These are phyloP conservation scores for Pygoscelis antarcticus DNA, from an alignment of 2,113 vertebrate species.

Conservation along the genomic window DNA sequence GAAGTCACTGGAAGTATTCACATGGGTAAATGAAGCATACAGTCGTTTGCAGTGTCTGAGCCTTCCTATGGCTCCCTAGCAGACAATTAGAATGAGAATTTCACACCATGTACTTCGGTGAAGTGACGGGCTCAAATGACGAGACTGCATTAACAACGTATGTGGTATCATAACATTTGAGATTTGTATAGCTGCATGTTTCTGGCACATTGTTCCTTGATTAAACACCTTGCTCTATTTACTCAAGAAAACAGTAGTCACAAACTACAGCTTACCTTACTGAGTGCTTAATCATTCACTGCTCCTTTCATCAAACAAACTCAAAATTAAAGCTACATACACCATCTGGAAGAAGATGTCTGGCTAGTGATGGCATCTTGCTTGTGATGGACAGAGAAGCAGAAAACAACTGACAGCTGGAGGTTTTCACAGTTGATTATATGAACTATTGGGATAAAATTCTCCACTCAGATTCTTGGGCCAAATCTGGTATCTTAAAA, in stretches of 20 bases:
- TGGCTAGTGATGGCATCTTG: not conserved
- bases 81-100: not conserved
- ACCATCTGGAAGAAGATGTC: not conserved
- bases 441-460: not conserved
- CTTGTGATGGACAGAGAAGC: not conserved
- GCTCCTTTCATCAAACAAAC: not conserved
- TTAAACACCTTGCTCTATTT: slow-evolving; percentile 50
- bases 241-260: slow-evolving; percentile 28
- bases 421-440: not conserved
- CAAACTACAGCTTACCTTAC: not conserved
- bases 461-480: not conserved
- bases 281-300: not conserved
- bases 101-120: not conserved
- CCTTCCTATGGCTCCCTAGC: not conserved
- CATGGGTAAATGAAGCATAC: not conserved
- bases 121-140: not conserved
- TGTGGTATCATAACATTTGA: not conserved
- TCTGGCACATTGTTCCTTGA: slow-evolving; percentile 37
- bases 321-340: not conserved
- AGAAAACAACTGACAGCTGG: slow-evolving; percentile 14
- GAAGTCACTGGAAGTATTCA: not conserved
- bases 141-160: not conserved
- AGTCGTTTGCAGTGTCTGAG: not conserved
- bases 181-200: slow-evolving; percentile 24
- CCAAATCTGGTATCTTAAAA: not conserved